These are phyloP conservation scores for Acrocephalus scirpaceus DNA, from an alignment of 2,797 vertebrate genomes.

Conservation along the genomic window DNA sequence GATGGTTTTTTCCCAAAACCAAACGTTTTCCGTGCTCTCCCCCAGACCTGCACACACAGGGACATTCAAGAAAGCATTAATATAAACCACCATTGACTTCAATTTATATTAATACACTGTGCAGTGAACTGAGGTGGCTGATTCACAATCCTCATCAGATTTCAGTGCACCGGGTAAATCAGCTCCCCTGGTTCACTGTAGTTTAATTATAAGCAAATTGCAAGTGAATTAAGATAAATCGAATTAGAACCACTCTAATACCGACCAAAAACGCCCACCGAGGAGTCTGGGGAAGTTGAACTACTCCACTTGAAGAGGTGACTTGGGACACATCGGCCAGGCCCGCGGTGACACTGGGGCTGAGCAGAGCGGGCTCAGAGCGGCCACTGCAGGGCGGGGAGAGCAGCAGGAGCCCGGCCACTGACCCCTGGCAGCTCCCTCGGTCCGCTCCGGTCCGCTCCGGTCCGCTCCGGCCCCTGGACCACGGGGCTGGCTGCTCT, in stretches of 20 bases:
- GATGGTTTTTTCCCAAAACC: background rate
- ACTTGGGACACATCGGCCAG: background rate
- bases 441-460: background rate
- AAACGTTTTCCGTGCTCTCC: background rate
- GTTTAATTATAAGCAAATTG: constrained; percentile 68
- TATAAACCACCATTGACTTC: constrained; percentile 50
- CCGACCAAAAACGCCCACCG: background rate
- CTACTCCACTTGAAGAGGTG: background rate
- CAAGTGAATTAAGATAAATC: constrained; percentile 66
- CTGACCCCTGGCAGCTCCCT: background rate
- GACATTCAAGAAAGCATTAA: constrained; percentile 15
- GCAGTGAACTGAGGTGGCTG: constrained; percentile 57
- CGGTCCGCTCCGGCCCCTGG: fast-evolving
- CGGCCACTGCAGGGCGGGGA: background rate
- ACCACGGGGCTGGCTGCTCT: fast-evolving
- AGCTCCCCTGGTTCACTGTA: constrained; percentile 48
- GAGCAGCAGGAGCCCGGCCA: fast-evolving
- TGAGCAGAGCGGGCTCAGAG: fast-evolving
- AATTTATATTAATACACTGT: constrained; percentile 55
- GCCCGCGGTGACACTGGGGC: background rate
- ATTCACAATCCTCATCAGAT: constrained; percentile 57
- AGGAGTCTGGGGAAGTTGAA: background rate
- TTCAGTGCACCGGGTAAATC: constrained; percentile 47
- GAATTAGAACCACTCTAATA: constrained; percentile 47
- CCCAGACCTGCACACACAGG: background rate